Base-by-base conservation (phyloP, 1,140 invertebrate genomes). In the Aethina tumida region DNA sequence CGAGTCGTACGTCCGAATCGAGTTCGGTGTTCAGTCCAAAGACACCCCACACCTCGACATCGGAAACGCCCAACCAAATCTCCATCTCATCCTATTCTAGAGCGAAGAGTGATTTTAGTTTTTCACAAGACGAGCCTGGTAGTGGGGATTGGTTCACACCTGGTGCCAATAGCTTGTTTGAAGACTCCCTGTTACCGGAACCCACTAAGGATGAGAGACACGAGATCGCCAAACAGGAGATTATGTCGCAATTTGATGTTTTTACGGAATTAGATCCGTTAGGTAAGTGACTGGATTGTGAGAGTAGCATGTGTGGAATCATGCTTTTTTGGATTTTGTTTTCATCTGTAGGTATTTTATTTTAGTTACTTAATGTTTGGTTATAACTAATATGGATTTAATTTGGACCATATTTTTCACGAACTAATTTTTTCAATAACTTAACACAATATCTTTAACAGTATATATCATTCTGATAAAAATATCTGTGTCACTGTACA, bases 181-280 rank as follows among this genome's bases (percentile, higher is more conserved):
- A 59, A 38, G 38, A 52, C 17, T 14, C 41, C n/a, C 14, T 37
- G 9, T 15, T 47, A 24, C 32, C 51, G 10, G 49, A 54, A 37
- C 32, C 47, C n/a, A 29, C 37, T 5, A 58, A 51, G 45, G 45
- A 52, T 29, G 52, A 54, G n/a, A 55, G 55, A 21, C 53, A 59
- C 21, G 57, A 60, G 39, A 43, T 40, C 16, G 47, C 49, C 5
- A 60, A 60, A 45, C 54, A 58, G 34, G 57, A 60, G 38, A 60
- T 62, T 47, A 41, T 61, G 39, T 57, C 57, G 4, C 60, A 62
- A 27, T 62, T 60, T 45, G 86, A 89, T 70, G 82, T 91, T 46
- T 93, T 93, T 67, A 90, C 84, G 20, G 88, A 92, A 63, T 66
- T 93, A 64, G 89, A 94, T 73, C 88, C 89, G 35, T 64, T 94